Evolutionary conservation across 2,113 vertebrate genomes (phyloP).

Genomic region (Isurus oxyrinchus): DNA sequence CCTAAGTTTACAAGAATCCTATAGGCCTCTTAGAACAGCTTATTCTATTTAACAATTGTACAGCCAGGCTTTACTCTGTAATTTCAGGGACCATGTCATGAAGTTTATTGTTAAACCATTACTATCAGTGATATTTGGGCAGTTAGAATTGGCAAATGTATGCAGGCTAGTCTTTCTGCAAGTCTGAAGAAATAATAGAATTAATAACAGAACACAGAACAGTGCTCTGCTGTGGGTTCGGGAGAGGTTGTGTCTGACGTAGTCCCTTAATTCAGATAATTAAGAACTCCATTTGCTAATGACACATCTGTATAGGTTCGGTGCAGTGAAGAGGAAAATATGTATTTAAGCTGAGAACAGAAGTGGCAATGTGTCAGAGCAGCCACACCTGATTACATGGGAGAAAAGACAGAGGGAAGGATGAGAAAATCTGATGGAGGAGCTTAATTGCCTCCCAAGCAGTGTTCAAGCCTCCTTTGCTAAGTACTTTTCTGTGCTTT

Average conservation of each 20-base stretch:
- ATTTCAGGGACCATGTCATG: too few relatives aligned
- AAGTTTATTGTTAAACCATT: not conserved
- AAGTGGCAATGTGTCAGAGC: not conserved
- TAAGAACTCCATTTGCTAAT: conserved; percentile 20
- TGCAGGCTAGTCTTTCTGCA: not conserved
- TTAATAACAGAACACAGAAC: not conserved
- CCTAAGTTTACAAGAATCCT: not conserved
- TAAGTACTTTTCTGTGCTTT: conserved; percentile 32
- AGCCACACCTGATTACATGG: conserved; percentile 17
- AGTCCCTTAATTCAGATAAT: not conserved
- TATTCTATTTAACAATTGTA: not conserved
- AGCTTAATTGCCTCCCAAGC: conserved; percentile 25
- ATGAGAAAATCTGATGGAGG: conserved; percentile 1
- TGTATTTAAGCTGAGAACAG: not conserved
- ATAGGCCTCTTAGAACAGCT: not conserved
- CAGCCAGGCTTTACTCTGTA: not conserved
- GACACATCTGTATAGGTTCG: not conserved
- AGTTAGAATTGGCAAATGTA: not conserved
- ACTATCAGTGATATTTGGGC: not conserved
- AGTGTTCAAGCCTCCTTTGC: not conserved
- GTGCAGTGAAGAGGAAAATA: conserved; percentile 24
- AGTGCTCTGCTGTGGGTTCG: not conserved
- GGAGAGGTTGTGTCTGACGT: not conserved
- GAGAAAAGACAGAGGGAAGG: conserved; percentile 21
- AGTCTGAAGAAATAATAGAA: not conserved